Percentiles rank a stretch among this genome's conserved stretches.
phyloP scores from a whole-genome alignment of 1,140 invertebrate genomes.

The Fopius arisanus region DNA sequence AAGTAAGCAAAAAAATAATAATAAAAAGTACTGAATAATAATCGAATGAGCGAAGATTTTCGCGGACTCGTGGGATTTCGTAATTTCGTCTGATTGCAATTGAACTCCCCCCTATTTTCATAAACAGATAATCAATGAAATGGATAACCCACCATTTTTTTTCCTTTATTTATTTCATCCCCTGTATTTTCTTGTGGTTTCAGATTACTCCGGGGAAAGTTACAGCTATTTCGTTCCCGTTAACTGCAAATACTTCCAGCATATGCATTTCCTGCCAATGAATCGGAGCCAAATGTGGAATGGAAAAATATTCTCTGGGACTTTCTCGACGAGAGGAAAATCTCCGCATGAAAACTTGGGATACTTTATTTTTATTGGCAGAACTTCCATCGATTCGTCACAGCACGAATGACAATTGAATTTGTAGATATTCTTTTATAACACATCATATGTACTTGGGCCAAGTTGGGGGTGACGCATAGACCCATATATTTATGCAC shows the following conservation, averaged over 20 bases:
- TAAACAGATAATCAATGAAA: no score
- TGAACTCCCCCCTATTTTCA: no score
- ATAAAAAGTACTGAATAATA: background rate
- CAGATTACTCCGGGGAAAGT: no score
- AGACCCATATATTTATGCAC: conserved; percentile 59
- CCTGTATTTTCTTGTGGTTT: no score
- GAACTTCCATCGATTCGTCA: conserved; percentile 1
- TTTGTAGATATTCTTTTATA: conserved; percentile 13
- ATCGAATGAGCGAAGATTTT: conserved; percentile 9
- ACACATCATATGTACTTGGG: conserved; percentile 13
- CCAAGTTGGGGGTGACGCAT: conserved; percentile 53
- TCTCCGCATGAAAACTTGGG: background rate
- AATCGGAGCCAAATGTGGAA: no score
- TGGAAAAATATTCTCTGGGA: no score
- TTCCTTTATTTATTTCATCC: no score
- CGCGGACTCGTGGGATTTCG: background rate
- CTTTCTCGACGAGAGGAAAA: background rate
- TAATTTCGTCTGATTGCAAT: background rate
- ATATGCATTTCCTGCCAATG: no score
- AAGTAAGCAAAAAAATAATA: conserved; percentile 8
- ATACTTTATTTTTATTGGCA: conserved; percentile 10
- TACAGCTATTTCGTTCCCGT: no score
- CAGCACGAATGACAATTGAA: background rate
- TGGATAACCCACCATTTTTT: background rate
- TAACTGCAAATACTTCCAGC: no score